Base-by-base conservation (phyloP, 2,888 invertebrate species). In the Lithophane socia region DNA sequence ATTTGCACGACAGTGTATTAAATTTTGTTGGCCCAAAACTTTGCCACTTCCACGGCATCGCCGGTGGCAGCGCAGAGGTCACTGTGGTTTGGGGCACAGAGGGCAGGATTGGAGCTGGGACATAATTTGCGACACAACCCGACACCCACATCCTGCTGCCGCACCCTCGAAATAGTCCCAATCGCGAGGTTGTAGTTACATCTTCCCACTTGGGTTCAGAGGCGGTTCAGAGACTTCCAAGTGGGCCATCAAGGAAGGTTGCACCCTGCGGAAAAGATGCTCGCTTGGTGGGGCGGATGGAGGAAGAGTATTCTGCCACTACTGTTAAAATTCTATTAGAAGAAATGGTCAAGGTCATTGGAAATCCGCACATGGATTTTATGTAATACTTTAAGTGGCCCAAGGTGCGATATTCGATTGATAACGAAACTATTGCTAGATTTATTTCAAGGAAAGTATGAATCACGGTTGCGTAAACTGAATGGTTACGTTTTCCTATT, bases 371-470 rank as follows among this genome's bases (percentile, higher is more conserved):
- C 79, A 85, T 79, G 68, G 79, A 10, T 37, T 82, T 85, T 82
- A 87, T 88, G 87, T 90, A 86, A 88, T 71, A 71, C 72, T 12
- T 70, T 63, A 90, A 86, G 87, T 88, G 69, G 88, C 79, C 73
- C 89, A 89, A 89, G 89, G 89, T 86, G 67, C 72, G 76, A 47
- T 79, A 60, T 79, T 70, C 73, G 79, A 88, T 74, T 81, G 73
- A 80, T 70, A 86, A 66, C 75, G 78, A 82, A 85, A 85, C 82
- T 58, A 73, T 85, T 89, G 83, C 86, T 85, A 83, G 83, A 87
- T 81, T 69, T 81, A 79, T 77, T 89, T 80, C 88, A 88, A 89
- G 89, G 82, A 88, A 88, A 82, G 83, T 87, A 73, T 89, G 89
- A 89, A 76, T 88, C 89, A 88, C 44, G 56, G 49, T 88, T 87